Base-by-base conservation (phyloP, 2,888 invertebrate genomes). In the Diaphora mendica region DNA sequence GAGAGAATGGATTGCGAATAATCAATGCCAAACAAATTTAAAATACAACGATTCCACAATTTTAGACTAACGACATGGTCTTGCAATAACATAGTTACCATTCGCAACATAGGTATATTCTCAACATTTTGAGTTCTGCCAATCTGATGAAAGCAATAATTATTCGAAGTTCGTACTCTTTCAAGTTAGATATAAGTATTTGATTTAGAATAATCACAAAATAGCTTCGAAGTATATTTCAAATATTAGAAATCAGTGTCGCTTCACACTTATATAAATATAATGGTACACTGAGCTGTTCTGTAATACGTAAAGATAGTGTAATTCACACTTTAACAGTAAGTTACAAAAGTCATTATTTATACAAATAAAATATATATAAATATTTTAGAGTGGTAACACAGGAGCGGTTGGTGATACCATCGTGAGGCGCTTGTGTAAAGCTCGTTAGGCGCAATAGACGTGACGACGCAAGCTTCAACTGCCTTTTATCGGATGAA, bases 251-350 rank as follows among this genome's bases (percentile, higher is more conserved):
- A 76, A 91, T 95, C 94, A 91, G 93, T 95, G 95, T 95, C 87
- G 95, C 95, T 95, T 95, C 89, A 91, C 91, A 92, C 90, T 88
- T 87, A 88, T 89, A 91, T 88, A 86, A 86, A 89, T 70, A 88
- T 88, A 89, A 89, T 83, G 86, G 87, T 88, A 92, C 94, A 95
- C 93, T 90, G 93, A 93, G 93, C 93, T 93, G 92, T 94, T 94
- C 91, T 91, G 88, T 90, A 88, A 95, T 95, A 95, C 95, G 95
- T 95, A 95, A 94, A 88, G 82, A 92, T 94, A 94, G 93, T 93
- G 93, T 90, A 90, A 94, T 89, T 90, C 93, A 94, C 94, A 92
- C 91, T 91, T 91, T 93, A 93, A 92, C 89, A 82, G 85, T 94
- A 94, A 94, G 94, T 88, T 88, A 89, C 88, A 88, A 88, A 90